A percentile compares a stretch with the other conserved stretches of the same genome.
Conservation (phyloP, 2,113 vertebrate species). For the Pterophyllum scalare region DNA sequence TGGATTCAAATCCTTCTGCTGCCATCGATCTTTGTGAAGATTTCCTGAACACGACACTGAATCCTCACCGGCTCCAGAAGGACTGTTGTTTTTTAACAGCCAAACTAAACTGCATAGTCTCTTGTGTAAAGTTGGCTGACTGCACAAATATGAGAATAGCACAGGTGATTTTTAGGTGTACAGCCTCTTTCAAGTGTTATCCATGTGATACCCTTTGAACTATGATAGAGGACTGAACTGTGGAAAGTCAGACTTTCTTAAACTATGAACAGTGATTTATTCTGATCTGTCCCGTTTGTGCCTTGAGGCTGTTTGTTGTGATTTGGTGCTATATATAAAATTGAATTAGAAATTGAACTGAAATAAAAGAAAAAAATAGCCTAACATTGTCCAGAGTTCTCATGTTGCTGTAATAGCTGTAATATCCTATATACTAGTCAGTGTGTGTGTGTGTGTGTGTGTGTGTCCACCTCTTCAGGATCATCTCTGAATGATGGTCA, state of each 20-base stretch:
- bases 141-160: background rate
- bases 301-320: no score
- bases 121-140: background rate
- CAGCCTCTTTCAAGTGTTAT: background rate
- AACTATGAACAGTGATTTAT: background rate
- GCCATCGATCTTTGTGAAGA: background rate
- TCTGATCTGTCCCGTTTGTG: background rate
- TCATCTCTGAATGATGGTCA: conserved; percentile 86
- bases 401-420: rapidly evolving
- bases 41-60: background rate
- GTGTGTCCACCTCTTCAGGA: conserved; percentile 72
- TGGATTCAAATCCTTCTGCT: background rate
- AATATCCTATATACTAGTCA: background rate
- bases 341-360: no score
- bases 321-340: no score
- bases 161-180: rapidly evolving
- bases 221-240: background rate
- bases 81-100: background rate
- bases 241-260: background rate
- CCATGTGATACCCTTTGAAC: background rate
- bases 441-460: background rate
- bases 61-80: rapidly evolving
- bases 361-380: background rate
- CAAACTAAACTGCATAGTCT: rapidly evolving
- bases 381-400: background rate